Base-by-base conservation (phyloP, 2,888 invertebrate genomes). In the Muschampia plurimacula region DNA sequence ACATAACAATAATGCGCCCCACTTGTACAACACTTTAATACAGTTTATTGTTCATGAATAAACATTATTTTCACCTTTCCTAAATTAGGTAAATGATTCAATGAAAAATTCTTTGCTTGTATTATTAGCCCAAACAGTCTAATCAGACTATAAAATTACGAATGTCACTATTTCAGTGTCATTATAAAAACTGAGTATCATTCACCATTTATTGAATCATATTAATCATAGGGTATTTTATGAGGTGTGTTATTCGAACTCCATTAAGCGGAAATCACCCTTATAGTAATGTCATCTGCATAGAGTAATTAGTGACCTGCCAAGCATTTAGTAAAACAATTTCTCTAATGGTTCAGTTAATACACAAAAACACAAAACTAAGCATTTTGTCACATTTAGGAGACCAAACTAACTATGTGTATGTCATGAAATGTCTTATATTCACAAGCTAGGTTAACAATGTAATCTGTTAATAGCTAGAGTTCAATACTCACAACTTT, bases 401-500 rank as follows among this genome's bases (percentile, higher is more conserved):
- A 7, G 8, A 41, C 59, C 39, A 65, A 65, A 9, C 32, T 22
- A 41, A 6, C 13, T 60, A 60, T 4, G 52, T 36, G 15, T 67
- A 39, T 32, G 49, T 36, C 52, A 65, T 49, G 32, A n/a, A 22
- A 22, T 36, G 41, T 39, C 39, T 57, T 67, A 22, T 57, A 39
- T 15, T 15, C 62, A 15, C 68, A 32, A 49, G 49, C 46, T 46
- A 59, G 52, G 55, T 59, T 65, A 68, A 73, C 62, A 74, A 66
- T 63, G 57, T 41, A 36, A 15, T 65, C 15, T 22, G 12, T 62
- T 59, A 44, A 66, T 69, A 22, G 71, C 49, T 46, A 39, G 41
- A 62, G 39, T 63, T 59, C 68, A 73, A 81, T 85, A 93, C 93
- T 93, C 80, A 93, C 93, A 82, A 89, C 88, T 91, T 93, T 79